A percentile compares a stretch with the other conserved stretches of the same genome.
These are phyloP conservation scores for Lypha dubia DNA, from an alignment of 2,888 invertebrate species.

Conservation along the genomic window DNA sequence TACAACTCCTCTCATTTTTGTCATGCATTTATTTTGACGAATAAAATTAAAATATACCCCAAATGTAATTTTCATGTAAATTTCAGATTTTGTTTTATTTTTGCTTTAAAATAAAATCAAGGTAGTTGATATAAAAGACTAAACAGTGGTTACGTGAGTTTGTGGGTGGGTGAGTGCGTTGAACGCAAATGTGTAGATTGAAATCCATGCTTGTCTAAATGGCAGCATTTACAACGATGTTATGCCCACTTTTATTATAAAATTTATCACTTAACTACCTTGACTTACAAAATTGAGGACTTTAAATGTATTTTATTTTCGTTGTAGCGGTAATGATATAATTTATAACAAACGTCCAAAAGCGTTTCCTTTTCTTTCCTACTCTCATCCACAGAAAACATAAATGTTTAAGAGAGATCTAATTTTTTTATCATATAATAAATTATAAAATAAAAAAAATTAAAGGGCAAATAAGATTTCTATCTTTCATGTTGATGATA, in stretches of 20 bases:
- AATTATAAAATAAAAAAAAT: constrained; percentile 4
- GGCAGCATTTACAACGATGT: neutral
- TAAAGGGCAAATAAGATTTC: constrained; percentile 46
- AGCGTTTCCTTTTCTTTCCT: constrained; percentile 38
- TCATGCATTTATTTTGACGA: neutral
- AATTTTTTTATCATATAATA: constrained; percentile 6
- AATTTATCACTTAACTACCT: constrained; percentile 29
- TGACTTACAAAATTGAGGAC: constrained; percentile 4
- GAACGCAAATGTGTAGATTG: neutral
- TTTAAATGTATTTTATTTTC: constrained; percentile 38
- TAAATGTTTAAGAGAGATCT: neutral
- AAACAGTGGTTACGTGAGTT: neutral
- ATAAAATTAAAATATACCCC: constrained; percentile 5
- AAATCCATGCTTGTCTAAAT: neutral
- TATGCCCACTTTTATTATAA: constrained; percentile 6
- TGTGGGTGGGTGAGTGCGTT: neutral
- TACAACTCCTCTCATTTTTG: neutral
- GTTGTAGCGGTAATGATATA: constrained; percentile 53
- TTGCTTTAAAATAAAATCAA: constrained; percentile 10
- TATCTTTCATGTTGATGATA: constrained; percentile 43
- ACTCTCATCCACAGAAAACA: neutral
- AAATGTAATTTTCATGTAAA: constrained; percentile 35
- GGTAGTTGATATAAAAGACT: constrained; percentile 1
- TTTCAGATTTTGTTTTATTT: constrained; percentile 2
- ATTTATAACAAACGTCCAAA: constrained; percentile 61